Base-by-base conservation (phyloP, 2,113 vertebrate species). In the Lethenteron camtschaticum region DNA sequence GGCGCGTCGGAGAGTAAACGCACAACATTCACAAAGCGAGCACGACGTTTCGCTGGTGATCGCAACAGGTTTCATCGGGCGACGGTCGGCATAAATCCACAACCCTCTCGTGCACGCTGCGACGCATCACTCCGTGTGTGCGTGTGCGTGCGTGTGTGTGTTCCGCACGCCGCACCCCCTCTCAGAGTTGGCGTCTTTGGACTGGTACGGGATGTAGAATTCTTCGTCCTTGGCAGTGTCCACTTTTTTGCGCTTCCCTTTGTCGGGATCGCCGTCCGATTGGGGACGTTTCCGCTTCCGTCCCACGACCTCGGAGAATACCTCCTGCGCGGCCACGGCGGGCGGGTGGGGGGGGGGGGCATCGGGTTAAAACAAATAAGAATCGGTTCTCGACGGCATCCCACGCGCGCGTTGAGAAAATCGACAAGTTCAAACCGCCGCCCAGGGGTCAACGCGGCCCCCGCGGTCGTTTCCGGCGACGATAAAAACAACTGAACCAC, bases 161-260 rank as follows among this genome's bases (percentile, higher is more conserved):
- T 41, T 41, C 41, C 6, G 41, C 41, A 41, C 41, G 41, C 41
- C 81, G 78, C 79, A 96, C 91, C 91, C 94, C 73, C 83, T 80
- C 76, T 96, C 91, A 0, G 88, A 92, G 72, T 95, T 80, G 0
- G 95, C 92, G 76, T 96, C 94, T 78, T 87, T 94, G 60, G 91
- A 88, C 75, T 81, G 80, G 77, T 96, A 95, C 0, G 90, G 91
- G 75, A 99, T 78, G 71, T 87, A 99, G 78, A 83, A 87, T 1
- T 88, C 84, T 68, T 82, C 75, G 0, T 95, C 86, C 73, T 59
- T 81, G 70, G 73, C 75, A 0, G 55, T 5, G 16, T 73, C 73
- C 1, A 7, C 58, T 0, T 12, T 20, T 72, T 71, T 81, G 73
- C 73, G 85, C 1, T 73, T 83, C 73, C 78, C 83, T 71, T 77